Base-by-base conservation (phyloP, 2,113 vertebrate species). In the Campylorhamphus procurvoides region DNA sequence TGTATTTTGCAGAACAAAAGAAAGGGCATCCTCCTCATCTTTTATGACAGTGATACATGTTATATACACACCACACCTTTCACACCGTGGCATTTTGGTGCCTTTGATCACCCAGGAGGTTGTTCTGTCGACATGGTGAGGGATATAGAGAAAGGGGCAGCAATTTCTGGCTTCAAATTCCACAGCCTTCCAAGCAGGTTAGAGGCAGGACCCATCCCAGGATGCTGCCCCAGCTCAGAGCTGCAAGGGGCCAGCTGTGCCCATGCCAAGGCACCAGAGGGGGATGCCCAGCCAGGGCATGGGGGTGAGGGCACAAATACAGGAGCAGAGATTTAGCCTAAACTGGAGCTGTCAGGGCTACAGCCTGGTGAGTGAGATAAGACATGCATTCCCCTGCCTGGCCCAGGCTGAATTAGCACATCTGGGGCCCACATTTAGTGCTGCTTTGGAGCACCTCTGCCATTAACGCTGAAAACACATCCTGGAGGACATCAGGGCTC, bases 391-490 rank as follows among this genome's bases (percentile, higher is more conserved):
- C 58, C 67, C 63, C 50, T 90, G 83, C 68, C 92, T 47, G 44
- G 52, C 39, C 68, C 73, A 52, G 86, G 58, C 73, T 81, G 84
- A 74, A 87, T 90, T 87, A 84, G 76, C 76, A 91, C 96, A 97
- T 95, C 91, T 96, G 96, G 93, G 77, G 60, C 69, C 76, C 95
- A 97, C 89, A 95, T 96, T 96, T 94, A 89, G 69, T 8, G 4
- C 44, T 0, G 1, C 60, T 92, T 90, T 80, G 69, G 91, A 94
- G 77, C 76, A 78, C 84, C 73, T 94, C 87, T 78, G 49, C 80
- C 64, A 71, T 89, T 97, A 96, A 93, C 91, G 71, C 89, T 84
- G 81, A 90, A 94, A 96, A 78, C 91, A 91, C 69, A 89, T 97
- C 91, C 94, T 89, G 87, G 56, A 94, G 80, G 93, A 93, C 77